Evolutionary conservation across 2,888 invertebrate species (phyloP).

Genomic region (Allolobophora icterica): DNA sequence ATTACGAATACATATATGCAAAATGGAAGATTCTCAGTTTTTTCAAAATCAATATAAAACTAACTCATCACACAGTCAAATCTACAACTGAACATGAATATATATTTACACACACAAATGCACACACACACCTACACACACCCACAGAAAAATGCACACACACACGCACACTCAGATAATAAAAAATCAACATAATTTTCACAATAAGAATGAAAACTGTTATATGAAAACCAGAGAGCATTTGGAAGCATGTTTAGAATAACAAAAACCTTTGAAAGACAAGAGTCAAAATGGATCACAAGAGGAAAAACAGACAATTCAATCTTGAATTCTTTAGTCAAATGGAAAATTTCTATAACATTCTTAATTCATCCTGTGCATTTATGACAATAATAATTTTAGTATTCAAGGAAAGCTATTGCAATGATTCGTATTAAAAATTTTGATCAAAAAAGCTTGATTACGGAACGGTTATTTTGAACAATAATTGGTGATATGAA

Average conservation of each 20-base stretch:
- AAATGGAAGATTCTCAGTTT: no score
- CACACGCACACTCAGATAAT: background rate
- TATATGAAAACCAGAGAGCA: background rate
- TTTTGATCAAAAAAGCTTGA: background rate
- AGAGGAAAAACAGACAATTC: no score
- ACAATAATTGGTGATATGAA: background rate
- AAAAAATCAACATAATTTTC: background rate
- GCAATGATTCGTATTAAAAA: background rate
- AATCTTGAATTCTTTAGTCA: no score
- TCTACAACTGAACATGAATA: background rate
- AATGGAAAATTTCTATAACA: background rate
- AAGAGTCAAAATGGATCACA: background rate
- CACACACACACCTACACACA: background rate
- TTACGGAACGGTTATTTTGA: background rate
- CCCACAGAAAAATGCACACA: no score
- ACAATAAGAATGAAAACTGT: background rate
- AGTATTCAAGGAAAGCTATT: background rate
- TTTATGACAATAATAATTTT: background rate
- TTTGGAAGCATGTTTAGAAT: slow-evolving; percentile 5
- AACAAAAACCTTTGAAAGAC: slow-evolving; percentile 8
- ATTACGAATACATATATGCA: background rate
- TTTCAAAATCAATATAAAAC: background rate
- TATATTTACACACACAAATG: background rate
- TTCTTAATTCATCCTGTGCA: background rate
- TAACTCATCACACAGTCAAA: background rate